These are phyloP conservation scores for Apodemia duryi DNA, from an alignment of 2,888 invertebrate genomes.

Conservation along the genomic window DNA sequence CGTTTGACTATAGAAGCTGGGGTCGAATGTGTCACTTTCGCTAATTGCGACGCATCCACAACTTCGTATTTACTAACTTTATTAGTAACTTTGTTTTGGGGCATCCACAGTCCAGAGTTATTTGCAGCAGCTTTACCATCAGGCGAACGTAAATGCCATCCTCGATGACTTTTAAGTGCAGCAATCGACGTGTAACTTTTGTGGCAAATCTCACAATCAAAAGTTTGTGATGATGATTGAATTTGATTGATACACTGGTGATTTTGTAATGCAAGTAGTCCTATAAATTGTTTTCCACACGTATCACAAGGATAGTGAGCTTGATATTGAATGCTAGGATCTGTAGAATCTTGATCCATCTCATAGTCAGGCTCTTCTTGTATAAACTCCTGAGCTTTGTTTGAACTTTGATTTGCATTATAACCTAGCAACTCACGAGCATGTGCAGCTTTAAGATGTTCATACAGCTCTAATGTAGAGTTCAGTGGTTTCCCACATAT, in stretches of 20 bases:
- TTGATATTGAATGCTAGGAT: constrained; percentile 65
- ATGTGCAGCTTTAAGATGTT: constrained; percentile 81
- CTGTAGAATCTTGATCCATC: constrained; percentile 53
- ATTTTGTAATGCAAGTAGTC: constrained; percentile 70
- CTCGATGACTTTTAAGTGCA: constrained; percentile 83
- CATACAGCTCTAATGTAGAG: constrained; percentile 81
- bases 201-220: constrained; percentile 82
- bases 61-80: constrained; percentile 75
- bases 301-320: constrained; percentile 76
- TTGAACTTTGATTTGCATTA: constrained; percentile 63
- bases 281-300: constrained; percentile 78
- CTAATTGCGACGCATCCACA: constrained; percentile 52
- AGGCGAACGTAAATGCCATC: constrained; percentile 82
- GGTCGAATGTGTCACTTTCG: constrained; percentile 47
- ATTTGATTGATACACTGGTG: constrained; percentile 74
- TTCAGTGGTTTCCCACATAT: constrained; percentile 82
- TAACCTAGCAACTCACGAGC: constrained; percentile 72
- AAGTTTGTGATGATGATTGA: constrained; percentile 59
- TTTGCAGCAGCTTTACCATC: constrained; percentile 75
- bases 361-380: constrained; percentile 63
- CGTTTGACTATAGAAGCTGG: constrained; percentile 51
- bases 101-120: constrained; percentile 75
- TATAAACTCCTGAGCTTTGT: constrained; percentile 50
- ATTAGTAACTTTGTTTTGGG: constrained; percentile 72
- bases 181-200: constrained; percentile 82